phyloP scores from a whole-genome alignment of 2,888 invertebrate genomes.

The Phragmatobia fuliginosa region DNA sequence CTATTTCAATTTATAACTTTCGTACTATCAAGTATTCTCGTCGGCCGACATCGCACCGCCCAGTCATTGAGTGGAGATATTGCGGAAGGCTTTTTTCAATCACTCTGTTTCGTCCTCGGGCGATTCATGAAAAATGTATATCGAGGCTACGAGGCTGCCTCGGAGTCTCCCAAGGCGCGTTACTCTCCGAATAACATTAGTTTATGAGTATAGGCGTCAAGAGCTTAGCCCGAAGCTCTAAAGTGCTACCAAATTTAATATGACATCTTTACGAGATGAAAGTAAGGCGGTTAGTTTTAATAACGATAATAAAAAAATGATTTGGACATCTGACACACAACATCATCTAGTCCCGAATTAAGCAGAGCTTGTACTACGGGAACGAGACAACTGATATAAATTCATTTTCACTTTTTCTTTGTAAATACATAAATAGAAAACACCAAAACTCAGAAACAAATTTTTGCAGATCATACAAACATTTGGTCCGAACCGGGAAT shows the following conservation, averaged over 20 bases:
- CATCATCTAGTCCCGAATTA: no score
- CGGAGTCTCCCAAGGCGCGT: slow-evolving; percentile 70
- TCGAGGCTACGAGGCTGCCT: slow-evolving; percentile 49
- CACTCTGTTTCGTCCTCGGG: slow-evolving; percentile 65
- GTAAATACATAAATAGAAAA: no score
- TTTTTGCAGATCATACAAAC: no score
- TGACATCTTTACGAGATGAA: slow-evolving; percentile 52
- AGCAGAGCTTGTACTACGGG: no score
- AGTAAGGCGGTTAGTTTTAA: slow-evolving; percentile 33
- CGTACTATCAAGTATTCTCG: slow-evolving; percentile 29
- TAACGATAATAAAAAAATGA: no score
- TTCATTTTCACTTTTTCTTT: no score
- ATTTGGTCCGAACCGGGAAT: no score
- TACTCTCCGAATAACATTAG: slow-evolving; percentile 79
- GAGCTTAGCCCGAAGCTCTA: slow-evolving; percentile 54
- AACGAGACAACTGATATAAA: no score
- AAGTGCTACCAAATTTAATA: slow-evolving; percentile 71
- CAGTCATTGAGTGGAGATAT: slow-evolving; percentile 70
- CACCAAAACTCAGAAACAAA: no score
- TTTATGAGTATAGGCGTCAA: slow-evolving; percentile 71
- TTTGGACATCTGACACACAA: no score
- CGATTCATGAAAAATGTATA: slow-evolving; percentile 84
- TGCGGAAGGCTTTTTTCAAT: slow-evolving; percentile 79
- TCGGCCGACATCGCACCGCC: slow-evolving; percentile 47
- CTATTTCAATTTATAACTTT: background rate